Base-by-base conservation (phyloP, 2,797 vertebrate species). In the Danio choprae region DNA sequence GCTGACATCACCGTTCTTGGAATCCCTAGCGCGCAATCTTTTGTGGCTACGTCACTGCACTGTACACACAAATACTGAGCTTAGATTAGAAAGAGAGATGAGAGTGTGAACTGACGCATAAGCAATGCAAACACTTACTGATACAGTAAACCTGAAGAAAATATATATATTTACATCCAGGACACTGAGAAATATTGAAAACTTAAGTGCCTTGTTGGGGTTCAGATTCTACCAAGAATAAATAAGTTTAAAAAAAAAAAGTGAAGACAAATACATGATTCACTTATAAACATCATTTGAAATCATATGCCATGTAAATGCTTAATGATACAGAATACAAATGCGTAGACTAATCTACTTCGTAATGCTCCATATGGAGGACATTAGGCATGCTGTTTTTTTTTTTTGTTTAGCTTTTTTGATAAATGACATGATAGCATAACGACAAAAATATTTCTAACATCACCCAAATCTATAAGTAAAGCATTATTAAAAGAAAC, bases 121-220 rank as follows among this genome's bases (percentile, higher is more conserved):
- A 68, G 72, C 68, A 15, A 44, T 80, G 58, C 67, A 80, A 69
- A 74, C 75, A 85, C 74, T 68, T 72, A 80, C 72, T 83, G 74
- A 83, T 85, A 67, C 79, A 81, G 81, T 83, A 83, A 78, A 85
- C 63, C 80, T 51, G 72, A 67, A 38, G 60, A 41, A 51, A 15
- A 43, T 22, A 69, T 7, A 53, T 48, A 78, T 83, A 85, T 83
- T 74, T 83, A 85, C 84, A 85, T 38, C 11, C 13, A 12, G 22
- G 18, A 74, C 5, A 46, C 16, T 11, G 7, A 68, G 22, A 58
- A 5, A 58, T 15, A 46, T 15, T 46, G 43, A 68, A 22, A 9
- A 53, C 11, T 6, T 51, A 84, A 84, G 76, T 84, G 83, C 80
- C 59, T 71, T n/a, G 64, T 75, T 84, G 83, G 76, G 83, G 83